These are phyloP conservation scores for Muntiacus muntjak DNA, from an alignment of 2,113 vertebrate genomes.

Conservation along the genomic window DNA sequence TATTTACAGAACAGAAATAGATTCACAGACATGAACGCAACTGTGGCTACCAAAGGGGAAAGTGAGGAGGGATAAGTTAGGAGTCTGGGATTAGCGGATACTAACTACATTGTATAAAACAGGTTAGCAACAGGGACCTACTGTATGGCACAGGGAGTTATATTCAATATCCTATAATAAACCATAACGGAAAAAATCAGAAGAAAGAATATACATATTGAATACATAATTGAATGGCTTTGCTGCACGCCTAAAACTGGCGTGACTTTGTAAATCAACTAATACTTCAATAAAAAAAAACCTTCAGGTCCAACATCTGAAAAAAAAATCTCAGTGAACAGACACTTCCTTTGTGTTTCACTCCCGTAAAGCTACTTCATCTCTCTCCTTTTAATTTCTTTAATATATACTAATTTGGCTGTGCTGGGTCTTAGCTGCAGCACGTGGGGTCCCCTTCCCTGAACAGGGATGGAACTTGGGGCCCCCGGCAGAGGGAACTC, in stretches of 20 bases:
- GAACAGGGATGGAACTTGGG: no score
- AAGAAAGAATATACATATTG: fast-evolving
- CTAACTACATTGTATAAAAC: fast-evolving
- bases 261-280: not conserved
- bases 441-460: no score
- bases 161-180: fast-evolving
- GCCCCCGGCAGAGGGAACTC: no score
- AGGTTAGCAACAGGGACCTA: not conserved
- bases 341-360: no score
- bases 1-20: not conserved
- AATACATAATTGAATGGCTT: not conserved
- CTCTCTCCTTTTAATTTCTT: not conserved
- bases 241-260: not conserved
- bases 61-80: fast-evolving
- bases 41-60: fast-evolving
- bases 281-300: not conserved
- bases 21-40: not conserved
- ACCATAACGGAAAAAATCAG: not conserved
- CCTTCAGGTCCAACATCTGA: not conserved
- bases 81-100: not conserved
- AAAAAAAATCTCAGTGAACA: not conserved
- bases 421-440: no score
- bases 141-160: not conserved
- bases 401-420: no score
- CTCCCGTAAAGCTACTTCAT: no score